Evolutionary conservation across 1,140 invertebrate species (phyloP).

Genomic region (Grapholita molesta): DNA sequence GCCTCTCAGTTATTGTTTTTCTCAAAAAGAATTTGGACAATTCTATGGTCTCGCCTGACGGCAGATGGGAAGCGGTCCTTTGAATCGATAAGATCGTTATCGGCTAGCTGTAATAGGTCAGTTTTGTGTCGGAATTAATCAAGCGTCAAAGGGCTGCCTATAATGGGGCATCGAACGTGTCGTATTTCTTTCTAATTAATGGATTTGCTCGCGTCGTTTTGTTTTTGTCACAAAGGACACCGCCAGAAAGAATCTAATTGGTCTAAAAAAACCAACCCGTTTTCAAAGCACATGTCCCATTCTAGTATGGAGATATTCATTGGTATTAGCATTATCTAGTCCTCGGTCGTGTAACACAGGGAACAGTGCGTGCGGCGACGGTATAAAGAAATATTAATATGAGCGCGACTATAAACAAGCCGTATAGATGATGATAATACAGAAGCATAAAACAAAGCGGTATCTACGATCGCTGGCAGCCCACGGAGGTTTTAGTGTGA

Average conservation of each 20-base stretch:
- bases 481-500: conserved; percentile 67
- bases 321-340: conserved; percentile 25
- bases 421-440: conserved; percentile 65
- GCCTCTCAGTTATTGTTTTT: conserved; percentile 67
- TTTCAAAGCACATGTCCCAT: conserved; percentile 21
- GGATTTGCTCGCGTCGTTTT: conserved; percentile 64
- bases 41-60: conserved; percentile 49
- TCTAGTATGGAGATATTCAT: conserved; percentile 15
- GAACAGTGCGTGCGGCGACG: conserved; percentile 41
- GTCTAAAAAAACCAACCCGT: conserved; percentile 27
- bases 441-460: conserved; percentile 70
- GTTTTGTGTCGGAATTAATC: conserved; percentile 73
- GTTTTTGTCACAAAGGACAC: conserved; percentile 61
- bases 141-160: conserved; percentile 67
- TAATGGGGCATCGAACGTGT: conserved; percentile 57
- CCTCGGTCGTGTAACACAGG: conserved; percentile 12
- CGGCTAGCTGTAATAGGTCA: conserved; percentile 71
- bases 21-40: conserved; percentile 54
- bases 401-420: conserved; percentile 57
- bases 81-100: conserved; percentile 68
- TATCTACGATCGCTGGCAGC: conserved; percentile 66
- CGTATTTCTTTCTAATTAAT: conserved; percentile 75
- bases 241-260: conserved; percentile 48
- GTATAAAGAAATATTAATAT: conserved; percentile 71
- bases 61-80: conserved; percentile 60